Evolutionary conservation across 2,113 vertebrate genomes (phyloP).

Genomic region (Steatornis caripensis): DNA sequence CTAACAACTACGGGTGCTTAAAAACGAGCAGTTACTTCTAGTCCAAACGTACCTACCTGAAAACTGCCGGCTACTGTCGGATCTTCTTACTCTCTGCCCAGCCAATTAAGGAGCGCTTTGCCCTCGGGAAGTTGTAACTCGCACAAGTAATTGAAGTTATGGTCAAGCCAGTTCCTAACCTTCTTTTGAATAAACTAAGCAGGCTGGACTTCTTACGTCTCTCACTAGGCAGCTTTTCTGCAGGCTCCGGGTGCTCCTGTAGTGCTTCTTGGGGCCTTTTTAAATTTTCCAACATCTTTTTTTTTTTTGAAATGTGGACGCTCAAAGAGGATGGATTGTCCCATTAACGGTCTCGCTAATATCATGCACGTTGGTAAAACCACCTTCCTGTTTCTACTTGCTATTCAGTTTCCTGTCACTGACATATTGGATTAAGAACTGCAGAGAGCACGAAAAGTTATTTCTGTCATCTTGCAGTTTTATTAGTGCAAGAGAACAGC

Average conservation of each 20-base stretch:
- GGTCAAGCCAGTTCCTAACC: not conserved
- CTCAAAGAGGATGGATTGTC: not conserved
- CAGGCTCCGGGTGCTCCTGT: fast-evolving
- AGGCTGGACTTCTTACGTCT: fast-evolving
- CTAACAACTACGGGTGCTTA: fast-evolving
- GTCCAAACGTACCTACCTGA: not conserved
- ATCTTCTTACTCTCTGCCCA: not conserved
- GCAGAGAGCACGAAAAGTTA: not conserved
- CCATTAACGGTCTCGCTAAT: not conserved
- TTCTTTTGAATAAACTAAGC: not conserved
- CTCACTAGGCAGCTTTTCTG: not conserved
- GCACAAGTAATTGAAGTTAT: not conserved
- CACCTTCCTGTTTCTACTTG: not conserved
- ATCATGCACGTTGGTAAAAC: not conserved
- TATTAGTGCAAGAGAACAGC: not conserved
- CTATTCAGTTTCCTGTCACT: not conserved
- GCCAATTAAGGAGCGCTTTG: not conserved
- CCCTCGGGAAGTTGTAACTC: not conserved
- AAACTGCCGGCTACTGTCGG: not conserved
- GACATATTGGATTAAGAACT: not conserved
- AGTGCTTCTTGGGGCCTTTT: not conserved
- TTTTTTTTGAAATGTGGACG: not conserved
- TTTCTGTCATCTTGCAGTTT: not conserved
- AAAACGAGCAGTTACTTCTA: not conserved
- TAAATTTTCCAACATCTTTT: not conserved